Evolutionary conservation across 2,888 invertebrate species (phyloP).

Genomic region (Masnerella sp.): DNA sequence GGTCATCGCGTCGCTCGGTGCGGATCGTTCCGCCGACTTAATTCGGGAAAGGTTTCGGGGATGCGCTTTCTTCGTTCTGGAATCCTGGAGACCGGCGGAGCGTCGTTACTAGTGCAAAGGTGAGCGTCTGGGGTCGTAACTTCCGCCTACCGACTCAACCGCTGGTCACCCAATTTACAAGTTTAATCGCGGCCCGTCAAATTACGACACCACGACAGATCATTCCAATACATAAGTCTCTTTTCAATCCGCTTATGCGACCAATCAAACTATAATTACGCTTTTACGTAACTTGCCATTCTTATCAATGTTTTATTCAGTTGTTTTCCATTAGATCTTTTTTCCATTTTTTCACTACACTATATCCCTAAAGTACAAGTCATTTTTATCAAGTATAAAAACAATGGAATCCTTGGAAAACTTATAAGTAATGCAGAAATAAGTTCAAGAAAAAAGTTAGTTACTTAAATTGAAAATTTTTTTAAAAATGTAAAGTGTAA

Average conservation of each 20-base stretch:
- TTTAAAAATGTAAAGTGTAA: not conserved
- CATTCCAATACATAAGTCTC: slow-evolving; percentile 37
- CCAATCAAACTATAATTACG: slow-evolving; percentile 51
- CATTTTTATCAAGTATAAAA: too few relatives aligned
- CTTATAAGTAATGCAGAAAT: too few relatives aligned
- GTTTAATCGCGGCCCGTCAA: slow-evolving; percentile 77
- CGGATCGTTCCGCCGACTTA: slow-evolving; percentile 49
- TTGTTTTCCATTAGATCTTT: slow-evolving; percentile 25
- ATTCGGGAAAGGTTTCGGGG: slow-evolving; percentile 53
- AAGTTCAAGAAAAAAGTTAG: too few relatives aligned
- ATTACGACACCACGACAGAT: slow-evolving; percentile 66
- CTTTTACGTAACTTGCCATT: slow-evolving; percentile 44
- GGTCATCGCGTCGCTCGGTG: slow-evolving; percentile 55
- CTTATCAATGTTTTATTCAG: slow-evolving; percentile 39
- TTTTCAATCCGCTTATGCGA: slow-evolving; percentile 44
- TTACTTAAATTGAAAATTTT: not conserved
- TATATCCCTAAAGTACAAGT: too few relatives aligned
- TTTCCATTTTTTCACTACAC: slow-evolving; percentile 22
- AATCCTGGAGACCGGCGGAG: slow-evolving; percentile 66
- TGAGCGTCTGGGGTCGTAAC: slow-evolving; percentile 77
- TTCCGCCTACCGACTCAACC: slow-evolving; percentile 76
- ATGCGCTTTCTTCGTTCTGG: slow-evolving; percentile 59
- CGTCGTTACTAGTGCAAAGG: slow-evolving; percentile 78
- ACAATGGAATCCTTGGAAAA: too few relatives aligned
- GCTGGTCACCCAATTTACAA: slow-evolving; percentile 76